These are phyloP conservation scores for Eira barbara DNA, from an alignment of 2,113 vertebrate species.

Conservation along the genomic window DNA sequence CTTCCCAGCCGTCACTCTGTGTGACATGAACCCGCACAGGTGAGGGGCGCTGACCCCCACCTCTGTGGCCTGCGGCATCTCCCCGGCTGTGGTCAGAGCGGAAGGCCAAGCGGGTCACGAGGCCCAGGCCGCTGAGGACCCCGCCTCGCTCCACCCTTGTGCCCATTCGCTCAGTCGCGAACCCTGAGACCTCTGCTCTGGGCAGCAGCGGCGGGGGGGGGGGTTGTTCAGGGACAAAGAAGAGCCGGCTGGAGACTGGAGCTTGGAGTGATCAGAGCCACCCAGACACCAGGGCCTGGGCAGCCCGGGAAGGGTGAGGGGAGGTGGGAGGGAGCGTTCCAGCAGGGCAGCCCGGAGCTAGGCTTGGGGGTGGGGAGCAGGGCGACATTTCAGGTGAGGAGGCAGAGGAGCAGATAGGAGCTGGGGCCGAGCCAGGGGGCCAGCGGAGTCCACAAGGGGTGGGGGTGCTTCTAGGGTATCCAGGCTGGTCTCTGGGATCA, in stretches of 20 bases:
- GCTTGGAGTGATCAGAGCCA: neutral
- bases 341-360: neutral
- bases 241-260: no score
- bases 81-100: neutral
- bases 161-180: neutral
- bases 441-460: neutral
- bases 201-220: no score
- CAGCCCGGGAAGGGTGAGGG: neutral
- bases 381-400: neutral
- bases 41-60: neutral
- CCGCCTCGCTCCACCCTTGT: neutral
- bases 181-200: no score
- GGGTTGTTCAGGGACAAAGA: neutral
- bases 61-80: neutral
- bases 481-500: neutral
- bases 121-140: neutral
- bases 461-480: no score
- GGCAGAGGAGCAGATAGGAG: neutral
- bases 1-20: conserved; percentile 81
- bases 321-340: neutral
- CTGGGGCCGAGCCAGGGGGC: neutral
- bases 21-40: conserved; percentile 80
- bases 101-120: neutral
- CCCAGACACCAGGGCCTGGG: neutral
- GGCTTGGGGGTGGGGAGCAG: neutral